A percentile compares a stretch with the other conserved stretches of the same genome.
These are phyloP conservation scores for Scartelaos histophorus DNA, from an alignment of 2,113 vertebrate genomes.

Conservation along the genomic window DNA sequence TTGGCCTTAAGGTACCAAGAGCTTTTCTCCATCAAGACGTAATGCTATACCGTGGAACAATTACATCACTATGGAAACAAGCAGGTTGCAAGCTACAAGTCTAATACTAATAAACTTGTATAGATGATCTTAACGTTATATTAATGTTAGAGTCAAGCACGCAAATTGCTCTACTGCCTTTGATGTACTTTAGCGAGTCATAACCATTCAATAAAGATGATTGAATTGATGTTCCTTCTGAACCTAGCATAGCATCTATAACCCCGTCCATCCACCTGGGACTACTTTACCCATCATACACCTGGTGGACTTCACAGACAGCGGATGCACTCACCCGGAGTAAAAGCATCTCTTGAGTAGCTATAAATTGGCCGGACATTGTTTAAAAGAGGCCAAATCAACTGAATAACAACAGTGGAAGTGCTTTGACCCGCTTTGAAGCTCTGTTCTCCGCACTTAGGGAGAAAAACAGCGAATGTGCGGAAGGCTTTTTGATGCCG, in stretches of 20 bases:
- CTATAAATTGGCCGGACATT: conserved; percentile 43
- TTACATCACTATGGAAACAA: too few relatives aligned
- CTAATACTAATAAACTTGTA: too few relatives aligned
- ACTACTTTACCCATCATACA: background rate
- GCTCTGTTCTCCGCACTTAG: conserved; percentile 54
- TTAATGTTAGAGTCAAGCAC: too few relatives aligned
- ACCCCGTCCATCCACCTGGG: background rate
- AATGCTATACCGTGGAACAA: background rate
- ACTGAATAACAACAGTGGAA: conserved; percentile 52
- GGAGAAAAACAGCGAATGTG: conserved; percentile 34
- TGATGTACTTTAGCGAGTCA: too few relatives aligned
- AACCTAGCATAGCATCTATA: background rate
- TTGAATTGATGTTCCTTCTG: background rate
- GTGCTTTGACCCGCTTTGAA: conserved; percentile 61
- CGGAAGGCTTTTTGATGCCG: conserved; percentile 39
- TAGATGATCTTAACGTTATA: too few relatives aligned
- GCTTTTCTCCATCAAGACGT: too few relatives aligned
- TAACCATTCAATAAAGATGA: background rate
- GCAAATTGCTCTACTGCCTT: too few relatives aligned
- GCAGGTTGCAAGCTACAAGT: too few relatives aligned
- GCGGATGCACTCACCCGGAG: conserved; percentile 1
- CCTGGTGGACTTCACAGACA: background rate
- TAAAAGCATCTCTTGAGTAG: conserved; percentile 18
- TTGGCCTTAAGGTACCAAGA: too few relatives aligned
- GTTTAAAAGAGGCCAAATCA: conserved; percentile 54